Evolutionary conservation across 2,888 invertebrate genomes (phyloP).

Genomic region (Papilio protenor): DNA sequence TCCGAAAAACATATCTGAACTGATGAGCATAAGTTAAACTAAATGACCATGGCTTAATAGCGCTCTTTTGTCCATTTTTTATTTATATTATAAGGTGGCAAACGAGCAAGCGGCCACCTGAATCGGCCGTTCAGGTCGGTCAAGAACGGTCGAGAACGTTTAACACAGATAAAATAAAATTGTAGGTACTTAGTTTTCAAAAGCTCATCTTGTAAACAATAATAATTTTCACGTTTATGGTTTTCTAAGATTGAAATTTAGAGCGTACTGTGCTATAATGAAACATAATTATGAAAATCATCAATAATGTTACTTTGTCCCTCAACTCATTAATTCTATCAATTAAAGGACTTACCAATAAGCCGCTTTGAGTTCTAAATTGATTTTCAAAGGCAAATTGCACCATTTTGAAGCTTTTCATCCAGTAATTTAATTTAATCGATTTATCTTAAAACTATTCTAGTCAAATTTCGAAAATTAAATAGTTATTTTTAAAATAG

Average conservation of each 20-base stretch:
- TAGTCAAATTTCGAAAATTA: not conserved
- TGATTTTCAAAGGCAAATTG: slow-evolving; percentile 25
- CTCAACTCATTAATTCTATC: slow-evolving; percentile 11
- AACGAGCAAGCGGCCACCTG: too few relatives aligned
- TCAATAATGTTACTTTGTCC: not conserved
- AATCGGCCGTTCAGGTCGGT: too few relatives aligned
- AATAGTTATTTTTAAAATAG: not conserved
- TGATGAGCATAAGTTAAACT: not conserved
- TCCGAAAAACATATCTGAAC: not conserved
- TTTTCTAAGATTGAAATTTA: too few relatives aligned
- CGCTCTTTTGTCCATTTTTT: too few relatives aligned
- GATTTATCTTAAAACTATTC: not conserved
- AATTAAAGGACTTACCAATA: slow-evolving; percentile 24
- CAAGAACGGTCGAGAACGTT: too few relatives aligned
- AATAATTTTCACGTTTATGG: too few relatives aligned
- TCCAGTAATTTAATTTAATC: slow-evolving; percentile 10
- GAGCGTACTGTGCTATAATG: not conserved
- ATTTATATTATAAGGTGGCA: too few relatives aligned
- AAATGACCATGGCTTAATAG: not conserved
- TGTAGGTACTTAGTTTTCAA: too few relatives aligned
- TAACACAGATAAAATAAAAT: too few relatives aligned
- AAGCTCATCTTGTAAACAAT: too few relatives aligned
- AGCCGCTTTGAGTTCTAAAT: slow-evolving; percentile 28
- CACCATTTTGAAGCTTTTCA: slow-evolving; percentile 15
- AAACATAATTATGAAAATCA: not conserved